A percentile compares a stretch with the other conserved stretches of the same genome.
Conservation (phyloP, 1,140 invertebrate species). For the Thalassaphorura encarpata region DNA sequence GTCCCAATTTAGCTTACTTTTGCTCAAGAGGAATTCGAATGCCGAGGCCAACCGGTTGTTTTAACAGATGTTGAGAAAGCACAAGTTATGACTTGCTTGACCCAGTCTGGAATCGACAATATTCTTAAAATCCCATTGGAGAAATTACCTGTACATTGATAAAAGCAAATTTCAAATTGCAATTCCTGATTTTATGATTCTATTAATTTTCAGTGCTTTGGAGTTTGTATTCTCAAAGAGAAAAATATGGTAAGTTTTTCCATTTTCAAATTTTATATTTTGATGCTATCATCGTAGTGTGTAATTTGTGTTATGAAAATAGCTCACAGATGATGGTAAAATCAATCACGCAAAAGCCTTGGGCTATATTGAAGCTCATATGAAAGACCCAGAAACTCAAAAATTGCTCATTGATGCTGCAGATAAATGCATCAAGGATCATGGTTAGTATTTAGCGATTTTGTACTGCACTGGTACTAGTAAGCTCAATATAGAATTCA, state of each 20-base stretch:
- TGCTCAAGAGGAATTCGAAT: constrained; percentile 8
- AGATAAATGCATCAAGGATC: constrained; percentile 18
- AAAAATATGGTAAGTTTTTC: constrained; percentile 11
- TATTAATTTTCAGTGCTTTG: constrained; percentile 9
- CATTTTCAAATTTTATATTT: no score
- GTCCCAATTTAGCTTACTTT: no score
- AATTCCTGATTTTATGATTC: not conserved
- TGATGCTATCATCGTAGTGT: not conserved
- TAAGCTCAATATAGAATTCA: no score
- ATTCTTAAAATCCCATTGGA: constrained; percentile 16
- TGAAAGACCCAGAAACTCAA: constrained; percentile 13
- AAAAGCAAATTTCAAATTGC: not conserved
- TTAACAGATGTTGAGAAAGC: constrained; percentile 9
- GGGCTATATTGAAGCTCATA: constrained; percentile 14
- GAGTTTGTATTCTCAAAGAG: constrained; percentile 15
- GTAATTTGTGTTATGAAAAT: not conserved
- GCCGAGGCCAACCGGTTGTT: constrained; percentile 4
- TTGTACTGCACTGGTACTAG: no score
- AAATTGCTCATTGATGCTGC: constrained; percentile 10
- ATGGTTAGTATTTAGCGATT: no score
- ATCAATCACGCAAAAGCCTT: constrained; percentile 18
- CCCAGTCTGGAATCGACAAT: constrained; percentile 4
- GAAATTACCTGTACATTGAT: constrained; percentile 8
- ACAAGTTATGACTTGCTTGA: constrained; percentile 7
- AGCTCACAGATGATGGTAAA: constrained; percentile 14